Evolutionary conservation across 2,888 invertebrate species (phyloP), one percentile per base, ranked within the genome.

Genomic region (Epinotia nisella): DNA sequence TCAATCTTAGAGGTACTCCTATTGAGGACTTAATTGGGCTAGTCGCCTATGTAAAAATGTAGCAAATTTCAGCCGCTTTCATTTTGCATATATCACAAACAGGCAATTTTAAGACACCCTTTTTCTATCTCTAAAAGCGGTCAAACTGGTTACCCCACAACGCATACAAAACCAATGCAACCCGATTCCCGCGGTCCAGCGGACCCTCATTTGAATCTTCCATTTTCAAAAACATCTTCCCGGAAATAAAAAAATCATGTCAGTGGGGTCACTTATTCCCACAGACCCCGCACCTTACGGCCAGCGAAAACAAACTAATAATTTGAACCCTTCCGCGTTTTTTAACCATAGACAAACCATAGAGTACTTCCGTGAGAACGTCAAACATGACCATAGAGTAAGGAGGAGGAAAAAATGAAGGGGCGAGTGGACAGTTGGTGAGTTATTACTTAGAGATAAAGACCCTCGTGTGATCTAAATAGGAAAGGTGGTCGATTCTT

Each of bases 291-390:
- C 90, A 91, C 91, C 90, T 90, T 89, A 90, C 87, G 84, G 81
- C 78, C 83, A 79, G 81, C 79, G 83, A 87, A 91, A 89, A 90
- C 90, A 90, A 90, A 90, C 89, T 89, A 88, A 87, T 90, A 89
- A 89, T 90, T 92, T 85, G 86, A 93, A 92, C 92, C 92, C 92
- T 93, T 93, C 92, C 92, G 90, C 82, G 86, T 90, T 92, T 92
- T 91, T 91, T 85, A 83, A 81, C 81, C 82, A 82, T 81, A 78
- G 76, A 79, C 77, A 66, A 56, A 66, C 65, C 65, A 79, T 76
- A 74, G 84, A 90, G 71, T 71, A 55, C 90, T 89, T 90, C 91
- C 92, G 92, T 93, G 92, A 92, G 92, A 93, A 93, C 89, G 76
- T 87, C 88, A 92, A 92, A 92, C 82, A 92, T 83, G 84, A 83